Conservation (phyloP, 2,888 invertebrate genomes). For the Masnerella sp. region DNA sequence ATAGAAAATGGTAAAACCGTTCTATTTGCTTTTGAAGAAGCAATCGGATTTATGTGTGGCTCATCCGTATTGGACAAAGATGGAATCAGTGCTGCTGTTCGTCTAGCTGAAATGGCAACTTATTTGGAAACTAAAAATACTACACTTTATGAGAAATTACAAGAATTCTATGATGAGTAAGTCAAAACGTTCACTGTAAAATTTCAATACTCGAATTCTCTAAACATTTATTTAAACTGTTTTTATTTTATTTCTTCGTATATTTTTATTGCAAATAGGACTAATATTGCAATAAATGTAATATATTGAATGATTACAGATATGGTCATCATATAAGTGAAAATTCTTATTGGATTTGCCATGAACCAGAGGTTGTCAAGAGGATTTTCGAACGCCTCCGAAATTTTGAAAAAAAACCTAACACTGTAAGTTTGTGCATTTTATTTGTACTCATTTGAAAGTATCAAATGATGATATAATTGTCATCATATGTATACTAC, state of each 20-base stretch:
- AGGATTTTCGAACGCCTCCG: conserved; percentile 90
- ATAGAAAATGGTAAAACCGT: conserved; percentile 85
- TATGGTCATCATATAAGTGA: conserved; percentile 94
- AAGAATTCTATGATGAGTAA: conserved; percentile 86
- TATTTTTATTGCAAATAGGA: no score
- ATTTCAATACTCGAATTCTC: no score
- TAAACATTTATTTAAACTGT: no score
- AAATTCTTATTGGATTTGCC: conserved; percentile 94
- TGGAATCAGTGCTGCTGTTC: conserved; percentile 93
- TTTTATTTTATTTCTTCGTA: no score
- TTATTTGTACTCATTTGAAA: background rate
- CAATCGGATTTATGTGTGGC: conserved; percentile 99
- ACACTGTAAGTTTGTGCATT: conserved; percentile 79
- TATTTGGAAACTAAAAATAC: conserved; percentile 82
- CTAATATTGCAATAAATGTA: no score
- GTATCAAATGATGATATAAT: no score
- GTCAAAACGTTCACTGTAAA: conserved; percentile 57
- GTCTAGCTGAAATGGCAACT: conserved; percentile 86
- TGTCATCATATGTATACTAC: no score
- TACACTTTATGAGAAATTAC: conserved; percentile 82
- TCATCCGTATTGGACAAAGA: conserved; percentile 95
- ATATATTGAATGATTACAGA: no score
- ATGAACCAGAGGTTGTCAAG: conserved; percentile 84
- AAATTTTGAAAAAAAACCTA: conserved; percentile 82
- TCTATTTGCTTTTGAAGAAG: conserved; percentile 98